Evolutionary conservation across 2,888 invertebrate species (phyloP), one percentile per base, ranked within the genome.

Genomic region (Tridacna gigas): DNA sequence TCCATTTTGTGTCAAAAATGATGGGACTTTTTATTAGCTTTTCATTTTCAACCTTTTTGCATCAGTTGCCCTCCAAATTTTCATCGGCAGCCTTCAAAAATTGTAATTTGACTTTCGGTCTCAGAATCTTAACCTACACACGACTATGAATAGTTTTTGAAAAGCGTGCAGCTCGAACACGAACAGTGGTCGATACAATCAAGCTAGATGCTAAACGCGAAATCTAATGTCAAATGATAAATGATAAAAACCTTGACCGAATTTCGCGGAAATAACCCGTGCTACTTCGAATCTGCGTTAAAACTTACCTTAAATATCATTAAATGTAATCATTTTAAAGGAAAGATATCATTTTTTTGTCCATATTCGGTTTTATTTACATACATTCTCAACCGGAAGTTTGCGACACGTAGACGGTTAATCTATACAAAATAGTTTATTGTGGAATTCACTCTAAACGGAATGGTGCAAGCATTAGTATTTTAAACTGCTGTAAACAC

Each of bases 391-490:
- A n/a, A n/a, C n/a, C 65, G 65, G 65, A 65, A 65, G 26, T 26
- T 0, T 3, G 5, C 65, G 65, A 65, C 65, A 65, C 65, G 65
- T 65, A 65, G 65, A 65, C 65, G 65, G 65, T 65, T 25, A 1
- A 28, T 18, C 65, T 22, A 25, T 63, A 63, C 4, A 13, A 63
- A 63, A n/a, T 22, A n/a, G 22, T 11, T 63, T 22, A 63, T 56
- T 56, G n/a, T n/a, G n/a, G 2, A 9, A 56, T 56, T 20, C 56
- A 18, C 56, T n/a, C n/a, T 56, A 56, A 20, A 18, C n/a, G 2
- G 2, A 56, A 3, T 20, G 9, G 9, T 4, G 2, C 2, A 18
- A 56, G 56, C 9, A 9, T 9, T 20, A 9, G 4, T 20, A n/a
- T n/a, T 56, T 56, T 20, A 56, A 20, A 20, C 2, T 4, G n/a